phyloP scores from a whole-genome alignment of 2,888 invertebrate genomes.

The Ormyrus thymus region DNA sequence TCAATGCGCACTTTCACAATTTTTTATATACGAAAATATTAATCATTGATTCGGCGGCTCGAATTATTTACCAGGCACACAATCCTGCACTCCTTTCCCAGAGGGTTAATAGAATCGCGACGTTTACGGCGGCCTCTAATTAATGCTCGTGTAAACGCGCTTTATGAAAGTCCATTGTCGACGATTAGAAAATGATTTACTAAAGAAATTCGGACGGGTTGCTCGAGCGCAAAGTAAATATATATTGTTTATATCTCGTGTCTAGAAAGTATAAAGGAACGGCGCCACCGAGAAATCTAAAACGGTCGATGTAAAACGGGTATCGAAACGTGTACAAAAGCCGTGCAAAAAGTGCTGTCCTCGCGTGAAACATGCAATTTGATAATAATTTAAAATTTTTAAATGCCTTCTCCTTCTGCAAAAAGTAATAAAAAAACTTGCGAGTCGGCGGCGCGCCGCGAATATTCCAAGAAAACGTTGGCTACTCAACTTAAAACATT shows the following conservation, averaged over 20 bases:
- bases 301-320: neutral
- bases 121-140: constrained; percentile 1
- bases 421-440: constrained; percentile 10
- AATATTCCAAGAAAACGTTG: too few species aligned
- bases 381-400: constrained; percentile 6
- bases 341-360: constrained; percentile 17
- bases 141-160: constrained; percentile 6
- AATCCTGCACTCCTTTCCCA: neutral
- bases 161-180: neutral
- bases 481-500: too few species aligned
- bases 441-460: neutral
- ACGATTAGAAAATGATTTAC: constrained; percentile 6
- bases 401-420: neutral
- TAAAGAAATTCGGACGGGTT: neutral
- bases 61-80: constrained; percentile 5
- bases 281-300: neutral
- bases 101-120: neutral
- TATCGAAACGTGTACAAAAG: neutral
- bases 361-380: constrained; percentile 39
- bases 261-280: too few species aligned
- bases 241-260: too few species aligned
- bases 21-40: constrained; percentile 40
- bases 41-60: constrained; percentile 26
- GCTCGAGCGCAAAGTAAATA: too few species aligned
- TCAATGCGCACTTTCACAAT: constrained; percentile 10